Percentiles rank a stretch among this genome's conserved stretches.
Conservation (phyloP, 1,140 invertebrate species). For the Drosophila albomicans region DNA sequence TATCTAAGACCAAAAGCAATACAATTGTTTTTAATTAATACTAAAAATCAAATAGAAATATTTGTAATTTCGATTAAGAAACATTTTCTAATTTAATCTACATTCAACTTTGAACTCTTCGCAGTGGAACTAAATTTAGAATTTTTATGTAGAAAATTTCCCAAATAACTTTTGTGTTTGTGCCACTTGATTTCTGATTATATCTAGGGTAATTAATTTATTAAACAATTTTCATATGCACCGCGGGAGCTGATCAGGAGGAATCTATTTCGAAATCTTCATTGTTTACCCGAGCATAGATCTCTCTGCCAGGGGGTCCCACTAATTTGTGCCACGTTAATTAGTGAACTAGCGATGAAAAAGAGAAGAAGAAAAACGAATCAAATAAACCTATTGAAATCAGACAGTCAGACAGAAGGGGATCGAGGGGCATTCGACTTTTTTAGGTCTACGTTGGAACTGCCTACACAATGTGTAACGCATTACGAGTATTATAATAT, state of each 20-base stretch:
- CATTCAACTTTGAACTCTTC: slow-evolving; percentile 39
- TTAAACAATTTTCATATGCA: slow-evolving; percentile 52
- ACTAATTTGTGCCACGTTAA: slow-evolving; percentile 55
- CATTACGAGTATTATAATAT: slow-evolving; percentile 53
- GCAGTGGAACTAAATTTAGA: slow-evolving; percentile 31
- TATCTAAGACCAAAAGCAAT: no score
- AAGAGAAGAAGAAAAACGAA: neutral
- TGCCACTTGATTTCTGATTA: slow-evolving; percentile 49
- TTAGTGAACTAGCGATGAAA: slow-evolving; percentile 37
- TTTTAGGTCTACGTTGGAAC: slow-evolving; percentile 20
- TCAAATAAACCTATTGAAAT: slow-evolving; percentile 21
- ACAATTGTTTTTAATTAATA: no score
- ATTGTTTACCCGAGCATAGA: slow-evolving; percentile 20
- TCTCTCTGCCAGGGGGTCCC: slow-evolving; percentile 24
- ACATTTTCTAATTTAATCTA: neutral
- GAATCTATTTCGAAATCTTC: slow-evolving; percentile 38
- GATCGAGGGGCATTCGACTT: slow-evolving; percentile 3
- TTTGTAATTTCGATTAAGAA: no score
- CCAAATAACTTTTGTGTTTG: slow-evolving; percentile 37
- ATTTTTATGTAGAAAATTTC: slow-evolving; percentile 12
- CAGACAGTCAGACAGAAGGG: slow-evolving; percentile 20
- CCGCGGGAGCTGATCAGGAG: slow-evolving; percentile 7
- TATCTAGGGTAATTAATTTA: slow-evolving; percentile 62
- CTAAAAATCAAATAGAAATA: neutral
- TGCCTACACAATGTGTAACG: slow-evolving; percentile 73